phyloP scores from a whole-genome alignment of 2,797 vertebrate genomes.

The Falco biarmicus region DNA sequence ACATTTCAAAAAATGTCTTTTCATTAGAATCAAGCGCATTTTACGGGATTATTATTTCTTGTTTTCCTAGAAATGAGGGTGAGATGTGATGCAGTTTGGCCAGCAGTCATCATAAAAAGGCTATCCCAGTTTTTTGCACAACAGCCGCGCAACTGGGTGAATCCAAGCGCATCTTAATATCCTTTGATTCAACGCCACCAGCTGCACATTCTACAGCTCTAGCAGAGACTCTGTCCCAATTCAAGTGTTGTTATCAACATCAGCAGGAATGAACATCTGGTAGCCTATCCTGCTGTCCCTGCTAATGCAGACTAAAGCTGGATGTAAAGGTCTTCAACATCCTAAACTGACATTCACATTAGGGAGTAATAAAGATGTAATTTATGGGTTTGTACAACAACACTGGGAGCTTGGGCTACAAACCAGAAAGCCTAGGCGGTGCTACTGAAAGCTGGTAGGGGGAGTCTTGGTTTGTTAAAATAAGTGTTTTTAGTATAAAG shows the following conservation, averaged over 20 bases:
- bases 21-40: not conserved
- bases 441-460: not conserved
- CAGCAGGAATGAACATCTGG: rapidly evolving
- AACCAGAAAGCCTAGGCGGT: not conserved
- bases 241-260: no score
- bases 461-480: rapidly evolving
- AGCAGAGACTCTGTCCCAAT: not conserved
- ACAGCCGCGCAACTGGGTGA: not conserved
- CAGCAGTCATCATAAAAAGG: not conserved
- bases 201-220: not conserved
- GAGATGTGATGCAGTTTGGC: not conserved
- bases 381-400: not conserved
- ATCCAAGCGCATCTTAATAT: not conserved
- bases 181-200: rapidly evolving
- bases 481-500: not conserved
- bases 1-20: not conserved
- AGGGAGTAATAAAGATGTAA: not conserved
- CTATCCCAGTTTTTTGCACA: not conserved
- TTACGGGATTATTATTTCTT: not conserved
- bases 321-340: not conserved
- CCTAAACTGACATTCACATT: not conserved
- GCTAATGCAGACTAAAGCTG: not conserved
- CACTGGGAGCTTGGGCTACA: not conserved
- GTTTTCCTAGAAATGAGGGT: not conserved
- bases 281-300: not conserved